phyloP scores from a whole-genome alignment of 2,113 vertebrate genomes.

The Lonchura striata region DNA sequence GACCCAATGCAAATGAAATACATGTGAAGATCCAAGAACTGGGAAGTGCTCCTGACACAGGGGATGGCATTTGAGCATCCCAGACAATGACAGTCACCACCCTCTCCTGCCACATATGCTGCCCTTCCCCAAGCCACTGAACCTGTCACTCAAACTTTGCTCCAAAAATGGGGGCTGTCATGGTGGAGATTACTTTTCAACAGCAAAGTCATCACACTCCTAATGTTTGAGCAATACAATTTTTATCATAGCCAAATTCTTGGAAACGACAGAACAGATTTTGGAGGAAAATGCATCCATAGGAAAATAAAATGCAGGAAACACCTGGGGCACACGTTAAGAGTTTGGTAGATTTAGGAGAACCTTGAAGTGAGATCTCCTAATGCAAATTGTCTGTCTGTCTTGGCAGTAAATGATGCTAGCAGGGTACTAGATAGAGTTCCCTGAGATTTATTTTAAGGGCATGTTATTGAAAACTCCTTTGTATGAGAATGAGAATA shows the following conservation, averaged over 20 bases:
- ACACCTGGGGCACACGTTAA: neutral
- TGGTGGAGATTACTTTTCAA: neutral
- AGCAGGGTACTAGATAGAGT: neutral
- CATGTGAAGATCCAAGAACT: neutral
- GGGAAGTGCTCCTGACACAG: neutral
- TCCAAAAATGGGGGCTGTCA: neutral
- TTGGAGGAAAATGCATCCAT: neutral
- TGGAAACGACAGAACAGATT: neutral
- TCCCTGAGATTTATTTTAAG: neutral
- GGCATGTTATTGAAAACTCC: neutral
- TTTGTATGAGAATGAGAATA: neutral
- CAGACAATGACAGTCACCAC: neutral
- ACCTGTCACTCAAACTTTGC: neutral
- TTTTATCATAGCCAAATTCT: neutral
- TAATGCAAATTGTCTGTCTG: neutral
- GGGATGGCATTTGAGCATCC: neutral
- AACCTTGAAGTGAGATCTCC: neutral
- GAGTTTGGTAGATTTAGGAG: neutral
- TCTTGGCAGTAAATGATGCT: neutral
- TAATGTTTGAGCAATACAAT: neutral
- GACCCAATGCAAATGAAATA: neutral
- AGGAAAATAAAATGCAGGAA: neutral
- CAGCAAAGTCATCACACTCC: neutral
- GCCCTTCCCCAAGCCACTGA: neutral
- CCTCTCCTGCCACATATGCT: accelerated